Evolutionary conservation across 2,888 invertebrate species (phyloP).

Genomic region (Phaedon cochleariae): DNA sequence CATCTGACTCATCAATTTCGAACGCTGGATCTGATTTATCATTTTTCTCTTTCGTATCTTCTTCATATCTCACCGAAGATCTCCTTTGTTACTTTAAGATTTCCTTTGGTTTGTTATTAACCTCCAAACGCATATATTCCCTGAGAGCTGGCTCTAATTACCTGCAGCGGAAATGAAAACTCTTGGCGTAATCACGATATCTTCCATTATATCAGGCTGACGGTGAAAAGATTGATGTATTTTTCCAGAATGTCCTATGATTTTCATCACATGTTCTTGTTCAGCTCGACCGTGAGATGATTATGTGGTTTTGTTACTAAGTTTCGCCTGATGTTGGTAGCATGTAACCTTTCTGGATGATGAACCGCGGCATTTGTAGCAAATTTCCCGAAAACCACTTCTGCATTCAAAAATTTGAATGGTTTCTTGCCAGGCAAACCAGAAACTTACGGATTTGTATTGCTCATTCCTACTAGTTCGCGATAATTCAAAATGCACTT

Average conservation of each 20-base stretch:
- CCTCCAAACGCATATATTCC: too few relatives aligned
- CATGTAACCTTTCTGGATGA: conserved; percentile 11
- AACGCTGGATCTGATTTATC: too few relatives aligned
- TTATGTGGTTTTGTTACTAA: background rate
- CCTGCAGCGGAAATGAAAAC: too few relatives aligned
- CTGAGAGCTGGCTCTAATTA: too few relatives aligned
- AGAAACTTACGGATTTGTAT: conserved; percentile 14
- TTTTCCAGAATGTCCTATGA: conserved; percentile 12
- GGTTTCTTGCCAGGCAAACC: background rate
- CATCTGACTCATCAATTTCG: too few relatives aligned
- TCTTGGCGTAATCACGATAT: too few relatives aligned
- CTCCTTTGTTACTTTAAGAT: too few relatives aligned
- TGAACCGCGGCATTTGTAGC: background rate
- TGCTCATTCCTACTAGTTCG: background rate
- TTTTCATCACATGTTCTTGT: conserved; percentile 9
- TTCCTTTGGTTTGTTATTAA: too few relatives aligned
- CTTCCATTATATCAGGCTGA: too few relatives aligned
- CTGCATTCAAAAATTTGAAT: conserved; percentile 7
- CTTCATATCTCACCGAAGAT: too few relatives aligned
- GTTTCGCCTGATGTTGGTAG: conserved; percentile 13
- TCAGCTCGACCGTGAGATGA: background rate
- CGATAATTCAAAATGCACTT: conserved; percentile 9
- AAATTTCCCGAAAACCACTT: background rate
- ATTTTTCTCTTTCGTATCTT: too few relatives aligned
- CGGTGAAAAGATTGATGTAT: too few relatives aligned